A percentile compares a stretch with the other conserved stretches of the same genome.
These are phyloP conservation scores for Dynastes maya DNA, from an alignment of 2,888 invertebrate genomes.

Conservation along the genomic window DNA sequence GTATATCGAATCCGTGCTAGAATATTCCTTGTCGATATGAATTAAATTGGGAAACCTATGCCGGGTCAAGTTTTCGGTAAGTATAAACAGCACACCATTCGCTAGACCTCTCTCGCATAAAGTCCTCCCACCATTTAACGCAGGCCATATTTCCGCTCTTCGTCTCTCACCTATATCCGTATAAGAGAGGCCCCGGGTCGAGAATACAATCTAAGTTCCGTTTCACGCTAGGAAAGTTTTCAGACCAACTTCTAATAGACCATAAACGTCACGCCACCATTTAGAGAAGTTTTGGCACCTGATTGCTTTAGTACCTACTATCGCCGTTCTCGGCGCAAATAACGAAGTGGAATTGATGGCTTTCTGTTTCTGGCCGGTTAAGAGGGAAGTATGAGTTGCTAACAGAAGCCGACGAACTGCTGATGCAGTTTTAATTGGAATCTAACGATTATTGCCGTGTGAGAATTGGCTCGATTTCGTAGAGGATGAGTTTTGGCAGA, in stretches of 20 bases:
- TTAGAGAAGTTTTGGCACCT: slow-evolving; percentile 42
- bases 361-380: not conserved
- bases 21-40: not conserved
- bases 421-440: slow-evolving; percentile 17
- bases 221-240: slow-evolving; percentile 16
- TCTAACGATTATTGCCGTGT: not conserved
- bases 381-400: not conserved
- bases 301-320: slow-evolving; percentile 38
- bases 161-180: not conserved
- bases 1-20: not conserved
- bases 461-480: too few species aligned
- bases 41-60: not conserved
- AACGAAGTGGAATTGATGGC: slow-evolving; percentile 8
- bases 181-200: not conserved
- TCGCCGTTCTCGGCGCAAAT: not conserved
- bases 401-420: not conserved
- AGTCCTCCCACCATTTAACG: not conserved
- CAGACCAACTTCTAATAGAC: slow-evolving; percentile 46
- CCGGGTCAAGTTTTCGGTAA: slow-evolving; percentile 22
- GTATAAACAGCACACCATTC: slow-evolving; percentile 17
- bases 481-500: too few species aligned
- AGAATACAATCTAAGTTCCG: slow-evolving; percentile 43
- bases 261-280: slow-evolving; percentile 45
- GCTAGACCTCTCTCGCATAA: not conserved
- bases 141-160: not conserved